Percentiles rank a stretch among this genome's conserved stretches.
Evolutionary conservation across 2,113 vertebrate genomes (phyloP).

Genomic region (Agelaius tricolor): DNA sequence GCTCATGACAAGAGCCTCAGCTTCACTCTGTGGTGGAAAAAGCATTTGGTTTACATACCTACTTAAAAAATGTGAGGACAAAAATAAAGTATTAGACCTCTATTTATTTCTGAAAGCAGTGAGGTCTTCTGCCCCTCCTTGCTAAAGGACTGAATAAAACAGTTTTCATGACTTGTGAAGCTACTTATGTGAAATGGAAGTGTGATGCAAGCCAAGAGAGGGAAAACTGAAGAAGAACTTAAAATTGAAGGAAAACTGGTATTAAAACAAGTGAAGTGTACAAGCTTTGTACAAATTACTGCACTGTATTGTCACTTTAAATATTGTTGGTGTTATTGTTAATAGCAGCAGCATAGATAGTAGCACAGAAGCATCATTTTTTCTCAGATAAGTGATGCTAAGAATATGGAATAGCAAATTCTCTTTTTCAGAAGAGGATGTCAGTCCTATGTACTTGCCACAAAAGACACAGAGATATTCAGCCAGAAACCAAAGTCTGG

Average conservation of each 20-base stretch:
- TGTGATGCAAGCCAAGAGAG: neutral
- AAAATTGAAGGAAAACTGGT: neutral
- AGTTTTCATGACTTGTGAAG: neutral
- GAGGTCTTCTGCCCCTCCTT: neutral
- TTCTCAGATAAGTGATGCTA: neutral
- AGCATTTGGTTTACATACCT: neutral
- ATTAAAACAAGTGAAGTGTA: neutral
- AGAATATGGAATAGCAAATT: neutral
- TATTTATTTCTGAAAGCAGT: neutral
- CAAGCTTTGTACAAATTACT: neutral
- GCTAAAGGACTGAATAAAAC: neutral
- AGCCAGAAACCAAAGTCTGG: neutral
- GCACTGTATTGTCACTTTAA: neutral
- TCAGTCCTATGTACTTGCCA: rapidly evolving
- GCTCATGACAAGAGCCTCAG: neutral
- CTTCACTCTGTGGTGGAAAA: neutral
- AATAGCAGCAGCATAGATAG: neutral
- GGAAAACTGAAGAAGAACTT: neutral
- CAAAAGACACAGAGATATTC: neutral
- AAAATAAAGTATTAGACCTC: neutral
- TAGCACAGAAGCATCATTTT: rapidly evolving
- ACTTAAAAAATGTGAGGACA: neutral
- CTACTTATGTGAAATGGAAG: neutral
- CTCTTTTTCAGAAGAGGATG: neutral
- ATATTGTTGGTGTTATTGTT: neutral